These are phyloP conservation scores for Chironex yamaguchii DNA, from an alignment of 30 jellyfish, hydroid and myxozoan species.

Conservation along the genomic window DNA sequence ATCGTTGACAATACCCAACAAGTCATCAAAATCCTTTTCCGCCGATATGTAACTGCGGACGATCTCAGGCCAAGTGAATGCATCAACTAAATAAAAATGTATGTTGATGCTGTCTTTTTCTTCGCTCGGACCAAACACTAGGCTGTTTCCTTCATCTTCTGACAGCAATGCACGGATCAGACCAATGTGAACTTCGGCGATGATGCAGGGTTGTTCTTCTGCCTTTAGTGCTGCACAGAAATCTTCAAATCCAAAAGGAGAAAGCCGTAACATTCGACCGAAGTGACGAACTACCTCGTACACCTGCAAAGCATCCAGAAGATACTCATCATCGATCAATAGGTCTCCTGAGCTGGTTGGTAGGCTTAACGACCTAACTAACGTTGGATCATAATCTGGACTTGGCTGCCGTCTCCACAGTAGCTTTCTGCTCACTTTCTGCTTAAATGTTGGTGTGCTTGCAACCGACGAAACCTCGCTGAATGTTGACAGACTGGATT, in stretches of 20 bases:
- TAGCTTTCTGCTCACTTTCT: background rate
- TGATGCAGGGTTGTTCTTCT: constrained; percentile 85
- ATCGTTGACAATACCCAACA: constrained; percentile 76
- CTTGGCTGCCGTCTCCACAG: background rate
- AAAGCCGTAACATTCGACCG: constrained; percentile 81
- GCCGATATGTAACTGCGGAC: constrained; percentile 83
- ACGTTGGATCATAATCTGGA: constrained; percentile 21
- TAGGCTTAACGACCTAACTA: constrained; percentile 59
- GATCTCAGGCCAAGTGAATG: constrained; percentile 97
- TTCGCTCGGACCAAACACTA: constrained; percentile 80
- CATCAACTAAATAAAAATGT: constrained; percentile 85
- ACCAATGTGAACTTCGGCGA: constrained; percentile 81
- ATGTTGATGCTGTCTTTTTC: constrained; percentile 88
- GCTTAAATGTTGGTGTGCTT: background rate
- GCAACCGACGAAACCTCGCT: constrained; percentile 42
- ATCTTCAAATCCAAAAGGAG: constrained; percentile 92
- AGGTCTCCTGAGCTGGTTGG: constrained; percentile 91
- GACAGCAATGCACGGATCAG: constrained; percentile 72
- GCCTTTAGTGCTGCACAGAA: constrained; percentile 91
- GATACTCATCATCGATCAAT: constrained; percentile 57
- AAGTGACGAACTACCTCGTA: constrained; percentile 92
- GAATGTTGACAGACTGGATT: constrained; percentile 57
- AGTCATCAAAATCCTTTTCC: constrained; percentile 71
- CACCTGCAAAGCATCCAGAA: constrained; percentile 86
- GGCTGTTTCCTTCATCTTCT: constrained; percentile 85